Conservation (phyloP, 1,140 invertebrate genomes). For the Drosophila mayri region DNA sequence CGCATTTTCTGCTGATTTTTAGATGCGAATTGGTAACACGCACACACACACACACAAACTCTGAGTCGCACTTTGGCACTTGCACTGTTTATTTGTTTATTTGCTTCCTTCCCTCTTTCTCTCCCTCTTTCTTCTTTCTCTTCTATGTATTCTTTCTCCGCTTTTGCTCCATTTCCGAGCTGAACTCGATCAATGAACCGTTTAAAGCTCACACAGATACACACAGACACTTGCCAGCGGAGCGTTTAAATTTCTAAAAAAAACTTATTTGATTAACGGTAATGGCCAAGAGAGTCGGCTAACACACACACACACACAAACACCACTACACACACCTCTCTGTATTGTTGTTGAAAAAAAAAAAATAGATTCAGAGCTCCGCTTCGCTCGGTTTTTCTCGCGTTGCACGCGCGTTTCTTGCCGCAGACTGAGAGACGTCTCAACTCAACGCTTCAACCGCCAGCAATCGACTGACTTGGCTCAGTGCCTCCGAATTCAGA, state of each 20-base stretch:
- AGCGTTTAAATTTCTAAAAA: constrained; percentile 82
- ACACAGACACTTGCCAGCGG: constrained; percentile 44
- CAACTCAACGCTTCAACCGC: constrained; percentile 73
- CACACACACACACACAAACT: constrained; percentile 19
- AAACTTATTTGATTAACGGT: constrained; percentile 82
- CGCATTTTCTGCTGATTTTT: constrained; percentile 49
- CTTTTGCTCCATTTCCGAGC: constrained; percentile 64
- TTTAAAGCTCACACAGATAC: constrained; percentile 57
- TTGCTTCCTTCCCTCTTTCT: constrained; percentile 20
- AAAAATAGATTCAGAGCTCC: constrained; percentile 33
- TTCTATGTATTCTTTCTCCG: constrained; percentile 23
- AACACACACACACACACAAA: constrained; percentile 28
- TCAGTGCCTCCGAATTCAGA: constrained; percentile 46
- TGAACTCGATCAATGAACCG: constrained; percentile 81
- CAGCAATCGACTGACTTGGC: constrained; percentile 71
- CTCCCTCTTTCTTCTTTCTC: constrained; percentile 2
- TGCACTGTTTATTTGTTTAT: constrained; percentile 59
- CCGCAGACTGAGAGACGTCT: constrained; percentile 58
- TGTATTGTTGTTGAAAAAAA: constrained; percentile 36
- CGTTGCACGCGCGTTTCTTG: constrained; percentile 36
- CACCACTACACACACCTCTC: constrained; percentile 20
- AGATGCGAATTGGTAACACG: constrained; percentile 54
- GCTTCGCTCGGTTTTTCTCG: constrained; percentile 20
- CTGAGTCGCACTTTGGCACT: constrained; percentile 53
- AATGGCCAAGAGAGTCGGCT: constrained; percentile 62